These are phyloP conservation scores for Allobates femoralis DNA, from an alignment of 2,797 vertebrate genomes.

Conservation along the genomic window DNA sequence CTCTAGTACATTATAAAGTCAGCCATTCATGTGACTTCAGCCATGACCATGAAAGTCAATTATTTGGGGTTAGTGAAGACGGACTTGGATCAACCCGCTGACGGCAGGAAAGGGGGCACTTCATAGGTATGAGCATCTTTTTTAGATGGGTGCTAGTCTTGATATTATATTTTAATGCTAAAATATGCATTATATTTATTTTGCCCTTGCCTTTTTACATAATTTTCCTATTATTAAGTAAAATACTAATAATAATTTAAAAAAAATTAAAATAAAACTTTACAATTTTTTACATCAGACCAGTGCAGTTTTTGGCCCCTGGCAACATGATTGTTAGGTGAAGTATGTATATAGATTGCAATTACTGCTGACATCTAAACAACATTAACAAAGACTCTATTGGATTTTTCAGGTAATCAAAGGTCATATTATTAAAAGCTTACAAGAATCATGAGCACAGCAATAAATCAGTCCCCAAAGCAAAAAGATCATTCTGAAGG, in stretches of 20 bases:
- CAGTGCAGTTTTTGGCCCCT: conserved; percentile 73
- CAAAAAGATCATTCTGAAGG: conserved; percentile 1
- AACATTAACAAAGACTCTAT: conserved; percentile 74
- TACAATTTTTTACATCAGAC: not conserved
- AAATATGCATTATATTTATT: not conserved
- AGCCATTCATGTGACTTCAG: no score
- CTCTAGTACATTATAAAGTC: no score
- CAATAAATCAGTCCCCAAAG: conserved; percentile 49
- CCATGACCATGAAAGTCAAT: no score
- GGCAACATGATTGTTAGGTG: conserved; percentile 77
- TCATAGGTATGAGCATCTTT: no score
- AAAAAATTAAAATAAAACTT: not conserved
- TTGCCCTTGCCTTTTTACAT: not conserved
- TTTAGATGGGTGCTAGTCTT: no score
- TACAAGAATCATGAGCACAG: conserved; percentile 40
- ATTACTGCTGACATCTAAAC: conserved; percentile 78
- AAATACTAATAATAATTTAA: not conserved
- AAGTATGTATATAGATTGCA: conserved; percentile 78
- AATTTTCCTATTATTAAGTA: not conserved
- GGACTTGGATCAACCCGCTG: no score
- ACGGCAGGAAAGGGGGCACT: no score
- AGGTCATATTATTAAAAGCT: conserved; percentile 67
- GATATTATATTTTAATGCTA: not conserved
- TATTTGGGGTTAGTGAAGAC: no score
- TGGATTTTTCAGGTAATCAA: conserved; percentile 74